Evolutionary conservation across 2,797 vertebrate species (phyloP).

Genomic region (Gambusia yucatana): DNA sequence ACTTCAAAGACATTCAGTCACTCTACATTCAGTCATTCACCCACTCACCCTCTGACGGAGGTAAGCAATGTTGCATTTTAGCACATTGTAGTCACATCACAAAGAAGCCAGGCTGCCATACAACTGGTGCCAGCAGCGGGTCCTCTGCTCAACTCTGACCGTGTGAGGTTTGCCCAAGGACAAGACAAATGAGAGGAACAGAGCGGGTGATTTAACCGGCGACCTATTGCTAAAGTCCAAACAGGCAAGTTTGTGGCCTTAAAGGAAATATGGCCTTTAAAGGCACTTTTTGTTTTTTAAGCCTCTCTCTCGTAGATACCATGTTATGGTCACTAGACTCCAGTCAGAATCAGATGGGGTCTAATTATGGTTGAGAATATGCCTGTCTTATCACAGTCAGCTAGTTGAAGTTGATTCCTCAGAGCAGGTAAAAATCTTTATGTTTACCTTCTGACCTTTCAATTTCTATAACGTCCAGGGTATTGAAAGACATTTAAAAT

Average conservation of each 20-base stretch:
- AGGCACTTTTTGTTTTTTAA: neutral
- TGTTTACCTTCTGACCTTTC: neutral
- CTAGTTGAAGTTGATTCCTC: neutral
- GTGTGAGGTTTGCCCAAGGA: neutral
- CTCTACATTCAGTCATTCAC: no score
- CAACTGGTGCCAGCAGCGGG: no score
- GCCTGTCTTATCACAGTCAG: neutral
- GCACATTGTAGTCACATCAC: neutral
- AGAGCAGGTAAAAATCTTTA: neutral
- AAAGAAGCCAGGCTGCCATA: neutral
- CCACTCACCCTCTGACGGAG: neutral
- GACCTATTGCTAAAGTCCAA: neutral
- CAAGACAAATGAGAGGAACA: neutral
- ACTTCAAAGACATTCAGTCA: neutral
- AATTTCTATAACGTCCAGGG: neutral
- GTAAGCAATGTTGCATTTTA: neutral
- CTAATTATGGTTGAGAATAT: neutral
- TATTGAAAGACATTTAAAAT: neutral
- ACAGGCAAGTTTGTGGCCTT: neutral
- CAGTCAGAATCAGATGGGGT: neutral
- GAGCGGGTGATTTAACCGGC: neutral
- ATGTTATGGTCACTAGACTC: neutral
- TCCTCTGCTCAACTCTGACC: no score
- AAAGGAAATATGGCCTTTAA: neutral
- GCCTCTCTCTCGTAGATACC: neutral